Evolutionary conservation across 2,797 vertebrate genomes (phyloP), one percentile per base, ranked within the genome.

Genomic region (Eospalax fontanierii): DNA sequence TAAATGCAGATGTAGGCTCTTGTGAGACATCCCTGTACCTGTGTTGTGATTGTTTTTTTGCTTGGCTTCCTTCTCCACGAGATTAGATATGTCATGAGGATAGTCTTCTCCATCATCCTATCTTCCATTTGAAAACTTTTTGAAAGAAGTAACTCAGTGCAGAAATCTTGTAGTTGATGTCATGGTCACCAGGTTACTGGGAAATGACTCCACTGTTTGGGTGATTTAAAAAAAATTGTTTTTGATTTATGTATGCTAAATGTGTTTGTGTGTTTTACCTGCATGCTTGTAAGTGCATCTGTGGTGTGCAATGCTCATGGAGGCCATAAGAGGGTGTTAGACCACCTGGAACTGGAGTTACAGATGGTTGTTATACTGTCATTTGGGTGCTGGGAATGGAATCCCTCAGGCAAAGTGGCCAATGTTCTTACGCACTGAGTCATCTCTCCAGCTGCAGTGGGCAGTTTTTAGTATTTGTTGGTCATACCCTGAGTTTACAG

Each of bases 101-200:
- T 8, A 21, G 4, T 87, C 87, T 93, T 68, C n/a, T 33, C 66
- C 24, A 43, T 63, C 8, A n/a, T 81, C 57, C 12, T 61, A 11
- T 81, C 68, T 26, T 85, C 38, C 40, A 24, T 82, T 30, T 24
- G 54, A 70, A 81, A 76, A 73, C 18, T 57, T 89, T 92, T 40
- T 38, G 38, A 22, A 80, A 54, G 54, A 84, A 84, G 84, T 61
- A 28, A 63, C 24, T 73, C 74, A 57, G 10, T 35, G 35, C 12
- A 28, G 46, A 80, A 35, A 11, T 75, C 59, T 40, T 93, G 33
- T 68, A 43, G 28, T 78, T 15, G 79, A 14, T 79, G 40, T 68
- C 63, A 79, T 50, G 83, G 35, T 74, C 82, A 59, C 59, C 65
- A 66, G 40, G 46, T 92, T 93, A 81, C 28, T 91, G 73, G 92